phyloP scores from a whole-genome alignment of 1,140 invertebrate genomes.

The Lanistes nyassanus region DNA sequence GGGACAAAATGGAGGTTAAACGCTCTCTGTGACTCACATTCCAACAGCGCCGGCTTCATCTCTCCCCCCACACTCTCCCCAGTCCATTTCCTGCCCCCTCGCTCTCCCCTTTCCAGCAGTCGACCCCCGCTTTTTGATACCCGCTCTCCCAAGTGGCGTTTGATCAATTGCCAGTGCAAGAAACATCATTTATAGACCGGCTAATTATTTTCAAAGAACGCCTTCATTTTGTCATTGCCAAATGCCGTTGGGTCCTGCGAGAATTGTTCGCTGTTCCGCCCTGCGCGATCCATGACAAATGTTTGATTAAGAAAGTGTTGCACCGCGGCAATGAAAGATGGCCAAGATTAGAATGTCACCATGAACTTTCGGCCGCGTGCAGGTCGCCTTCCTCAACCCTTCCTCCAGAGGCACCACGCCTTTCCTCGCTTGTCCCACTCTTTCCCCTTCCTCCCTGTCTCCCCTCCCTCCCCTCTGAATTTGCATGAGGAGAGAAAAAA shows the following conservation, averaged over 20 bases:
- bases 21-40: background rate
- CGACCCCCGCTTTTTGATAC: background rate
- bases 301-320: too few relatives aligned
- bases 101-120: background rate
- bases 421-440: background rate
- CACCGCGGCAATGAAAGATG: too few relatives aligned
- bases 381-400: background rate
- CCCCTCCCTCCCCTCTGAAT: background rate
- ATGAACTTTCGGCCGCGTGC: too few relatives aligned
- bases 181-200: too few relatives aligned
- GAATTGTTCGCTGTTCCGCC: too few relatives aligned
- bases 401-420: background rate
- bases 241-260: too few relatives aligned
- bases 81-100: background rate
- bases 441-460: background rate
- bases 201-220: too few relatives aligned
- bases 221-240: too few relatives aligned
- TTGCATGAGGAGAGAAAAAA: background rate
- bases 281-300: too few relatives aligned
- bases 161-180: too few relatives aligned
- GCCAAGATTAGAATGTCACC: too few relatives aligned
- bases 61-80: background rate
- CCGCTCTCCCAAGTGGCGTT: background rate
- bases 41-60: background rate
- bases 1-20: background rate